Evolutionary conservation across 2,797 vertebrate genomes (phyloP).

Genomic region (Channa striata): DNA sequence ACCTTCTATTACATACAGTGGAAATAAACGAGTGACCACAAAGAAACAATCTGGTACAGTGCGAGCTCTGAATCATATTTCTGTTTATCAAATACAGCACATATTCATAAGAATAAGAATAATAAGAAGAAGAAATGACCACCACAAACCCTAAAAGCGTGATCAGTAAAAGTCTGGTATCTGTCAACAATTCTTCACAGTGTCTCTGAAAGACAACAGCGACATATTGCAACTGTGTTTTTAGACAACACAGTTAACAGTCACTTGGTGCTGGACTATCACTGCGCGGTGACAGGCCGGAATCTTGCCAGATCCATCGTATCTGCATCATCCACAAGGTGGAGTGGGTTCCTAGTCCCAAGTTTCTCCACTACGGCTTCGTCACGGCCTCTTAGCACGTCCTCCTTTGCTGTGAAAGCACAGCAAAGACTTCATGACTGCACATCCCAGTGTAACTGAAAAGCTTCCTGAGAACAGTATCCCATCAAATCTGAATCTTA

Average conservation of each 20-base stretch:
- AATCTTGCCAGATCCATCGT: background rate
- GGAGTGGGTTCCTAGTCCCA: background rate
- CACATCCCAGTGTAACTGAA: background rate
- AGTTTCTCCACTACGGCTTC: background rate
- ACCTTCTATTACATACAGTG: no score
- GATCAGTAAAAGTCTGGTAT: no score
- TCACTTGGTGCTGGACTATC: background rate
- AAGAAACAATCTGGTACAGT: background rate
- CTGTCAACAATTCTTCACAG: background rate
- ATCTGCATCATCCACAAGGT: conserved; percentile 10
- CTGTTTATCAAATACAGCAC: no score
- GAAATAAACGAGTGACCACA: no score
- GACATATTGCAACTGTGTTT: background rate
- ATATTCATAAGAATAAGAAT: no score
- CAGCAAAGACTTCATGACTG: background rate
- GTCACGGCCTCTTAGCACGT: background rate
- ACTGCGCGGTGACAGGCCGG: background rate
- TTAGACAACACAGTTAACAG: background rate
- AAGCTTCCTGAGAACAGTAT: background rate
- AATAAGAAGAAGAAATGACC: no score
- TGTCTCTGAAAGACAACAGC: background rate
- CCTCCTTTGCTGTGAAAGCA: background rate
- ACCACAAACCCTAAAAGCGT: no score
- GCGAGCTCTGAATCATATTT: no score
- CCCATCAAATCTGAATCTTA: conserved; percentile 9